Evolutionary conservation across 2,888 invertebrate species (phyloP).

Genomic region (Seladonia tumulorum): DNA sequence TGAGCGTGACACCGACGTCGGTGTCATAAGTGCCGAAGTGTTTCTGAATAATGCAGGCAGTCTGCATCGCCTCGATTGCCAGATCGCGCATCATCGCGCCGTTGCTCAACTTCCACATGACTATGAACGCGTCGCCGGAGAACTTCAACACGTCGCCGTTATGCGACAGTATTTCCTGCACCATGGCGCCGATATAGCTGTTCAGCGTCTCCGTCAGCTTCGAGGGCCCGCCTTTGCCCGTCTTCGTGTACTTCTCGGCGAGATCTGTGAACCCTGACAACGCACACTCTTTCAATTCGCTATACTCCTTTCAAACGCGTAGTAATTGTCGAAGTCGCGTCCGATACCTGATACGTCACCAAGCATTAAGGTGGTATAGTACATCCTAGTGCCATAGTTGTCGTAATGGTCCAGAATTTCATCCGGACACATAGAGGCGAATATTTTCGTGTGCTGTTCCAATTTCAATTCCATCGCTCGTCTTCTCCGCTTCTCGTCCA

Average conservation of each 20-base stretch:
- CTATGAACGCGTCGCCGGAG: constrained; percentile 89
- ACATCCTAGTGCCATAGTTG: constrained; percentile 85
- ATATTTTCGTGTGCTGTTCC: constrained; percentile 85
- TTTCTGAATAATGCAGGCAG: constrained; percentile 88
- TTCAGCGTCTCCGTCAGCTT: constrained; percentile 89
- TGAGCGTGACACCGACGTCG: constrained; percentile 87
- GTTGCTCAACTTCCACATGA: constrained; percentile 87
- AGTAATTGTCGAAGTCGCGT: background rate
- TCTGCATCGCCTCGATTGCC: constrained; percentile 88
- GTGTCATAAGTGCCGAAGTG: constrained; percentile 87
- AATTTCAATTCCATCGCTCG: constrained; percentile 26
- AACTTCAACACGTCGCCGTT: constrained; percentile 89
- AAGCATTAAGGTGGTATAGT: constrained; percentile 87
- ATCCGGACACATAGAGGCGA: constrained; percentile 88
- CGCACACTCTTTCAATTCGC: background rate
- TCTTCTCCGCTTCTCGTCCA: fast-evolving
- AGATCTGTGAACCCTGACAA: constrained; percentile 87
- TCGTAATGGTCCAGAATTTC: constrained; percentile 87
- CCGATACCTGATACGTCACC: constrained; percentile 87
- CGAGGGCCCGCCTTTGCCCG: constrained; percentile 89
- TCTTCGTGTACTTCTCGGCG: constrained; percentile 88
- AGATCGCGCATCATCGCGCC: constrained; percentile 86
- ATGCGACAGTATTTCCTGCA: constrained; percentile 88
- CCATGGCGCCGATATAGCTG: constrained; percentile 89
- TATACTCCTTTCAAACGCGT: background rate